Percentiles rank a stretch among this genome's conserved stretches.
Conservation (phyloP, 1,140 invertebrate genomes). For the Drosophila willistoni region DNA sequence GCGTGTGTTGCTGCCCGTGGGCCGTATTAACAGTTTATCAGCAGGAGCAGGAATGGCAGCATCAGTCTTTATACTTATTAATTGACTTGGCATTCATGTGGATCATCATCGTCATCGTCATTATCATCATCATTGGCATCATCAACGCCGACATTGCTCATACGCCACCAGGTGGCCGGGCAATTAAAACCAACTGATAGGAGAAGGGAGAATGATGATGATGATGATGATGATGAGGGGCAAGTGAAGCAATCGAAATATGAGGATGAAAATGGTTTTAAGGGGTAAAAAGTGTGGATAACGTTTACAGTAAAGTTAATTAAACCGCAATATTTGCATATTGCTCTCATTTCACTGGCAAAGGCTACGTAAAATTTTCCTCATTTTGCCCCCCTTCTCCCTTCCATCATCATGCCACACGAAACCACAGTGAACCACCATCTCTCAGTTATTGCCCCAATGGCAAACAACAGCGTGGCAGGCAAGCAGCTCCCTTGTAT, state of each 20-base stretch:
- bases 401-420: too few relatives aligned
- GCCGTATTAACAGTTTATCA: conserved; percentile 60
- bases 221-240: conserved; percentile 18
- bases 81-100: conserved; percentile 48
- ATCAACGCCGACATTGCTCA: conserved; percentile 43
- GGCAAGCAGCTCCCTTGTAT: conserved; percentile 18
- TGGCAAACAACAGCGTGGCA: conserved; percentile 45
- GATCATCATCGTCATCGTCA: conserved; percentile 28
- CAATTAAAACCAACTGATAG: conserved; percentile 65
- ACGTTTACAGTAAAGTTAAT: conserved; percentile 61
- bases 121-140: conserved; percentile 8
- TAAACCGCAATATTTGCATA: conserved; percentile 80
- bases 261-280: neutral
- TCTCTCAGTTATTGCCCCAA: conserved; percentile 16
- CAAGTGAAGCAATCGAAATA: conserved; percentile 3
- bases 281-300: neutral
- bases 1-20: conserved; percentile 17
- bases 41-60: neutral
- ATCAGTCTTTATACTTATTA: conserved; percentile 39
- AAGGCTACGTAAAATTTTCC: conserved; percentile 19
- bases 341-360: conserved; percentile 58
- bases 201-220: conserved; percentile 18
- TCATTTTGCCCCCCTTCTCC: too few relatives aligned
- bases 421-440: neutral
- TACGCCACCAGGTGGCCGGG: conserved; percentile 57